Percentiles rank a stretch among this genome's conserved stretches.
Conservation (phyloP, 2,113 vertebrate genomes). For the Shinisaurus crocodilurus region DNA sequence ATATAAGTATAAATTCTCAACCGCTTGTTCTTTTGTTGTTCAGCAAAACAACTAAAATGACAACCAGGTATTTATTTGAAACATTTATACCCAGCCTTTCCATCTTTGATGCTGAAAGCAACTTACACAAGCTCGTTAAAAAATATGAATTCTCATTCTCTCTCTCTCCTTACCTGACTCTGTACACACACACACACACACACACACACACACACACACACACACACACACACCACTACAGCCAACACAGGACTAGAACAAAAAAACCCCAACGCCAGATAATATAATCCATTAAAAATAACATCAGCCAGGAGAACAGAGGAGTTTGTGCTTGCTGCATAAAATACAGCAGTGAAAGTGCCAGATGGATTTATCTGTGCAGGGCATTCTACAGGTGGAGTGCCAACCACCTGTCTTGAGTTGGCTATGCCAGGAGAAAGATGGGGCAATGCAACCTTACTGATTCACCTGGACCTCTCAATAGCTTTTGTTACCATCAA, state of each 20-base stretch:
- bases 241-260: not conserved
- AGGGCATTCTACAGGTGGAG: not conserved
- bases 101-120: not conserved
- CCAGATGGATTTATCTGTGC: too few relatives aligned
- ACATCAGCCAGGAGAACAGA: not conserved
- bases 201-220: too few relatives aligned
- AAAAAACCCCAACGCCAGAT: not conserved
- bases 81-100: not conserved
- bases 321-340: not conserved
- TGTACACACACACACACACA: not conserved
- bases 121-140: not conserved
- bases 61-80: not conserved
- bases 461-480: not conserved
- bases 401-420: not conserved
- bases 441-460: not conserved
- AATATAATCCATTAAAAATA: not conserved
- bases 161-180: not conserved
- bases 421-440: not conserved
- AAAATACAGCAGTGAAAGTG: not conserved
- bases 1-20: not conserved
- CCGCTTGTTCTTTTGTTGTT: too few relatives aligned
- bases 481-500: not conserved
- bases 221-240: not conserved
- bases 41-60: not conserved
- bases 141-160: not conserved